A percentile compares a stretch with the other conserved stretches of the same genome.
Conservation (phyloP, 2,797 vertebrate genomes). For the Nyctalus aviator region DNA sequence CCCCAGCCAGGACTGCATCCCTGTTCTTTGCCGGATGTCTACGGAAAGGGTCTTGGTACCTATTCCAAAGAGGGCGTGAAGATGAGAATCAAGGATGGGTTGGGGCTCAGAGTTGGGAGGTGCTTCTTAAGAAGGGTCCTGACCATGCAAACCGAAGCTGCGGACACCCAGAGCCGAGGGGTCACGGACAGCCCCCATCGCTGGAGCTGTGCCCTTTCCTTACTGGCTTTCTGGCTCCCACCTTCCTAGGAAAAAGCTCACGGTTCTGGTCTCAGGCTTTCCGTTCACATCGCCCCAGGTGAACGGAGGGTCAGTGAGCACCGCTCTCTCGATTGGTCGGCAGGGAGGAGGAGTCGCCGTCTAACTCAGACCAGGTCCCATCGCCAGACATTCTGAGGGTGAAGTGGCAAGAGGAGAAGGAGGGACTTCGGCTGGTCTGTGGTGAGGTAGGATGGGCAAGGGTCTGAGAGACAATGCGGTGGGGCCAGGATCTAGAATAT, state of each 20-base stretch:
- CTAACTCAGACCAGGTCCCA: not conserved
- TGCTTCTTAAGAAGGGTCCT: slow-evolving; percentile 8
- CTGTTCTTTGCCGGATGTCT: not conserved
- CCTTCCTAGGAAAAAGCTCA: not conserved
- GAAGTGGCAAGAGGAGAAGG: slow-evolving; percentile 76
- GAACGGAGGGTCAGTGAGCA: not conserved
- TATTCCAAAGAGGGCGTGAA: not conserved
- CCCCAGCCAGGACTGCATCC: too few species aligned
- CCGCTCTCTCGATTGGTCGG: slow-evolving; percentile 62
- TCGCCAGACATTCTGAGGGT: slow-evolving; percentile 74
- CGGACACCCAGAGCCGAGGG: not conserved
- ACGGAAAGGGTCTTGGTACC: not conserved
- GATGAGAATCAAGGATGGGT: not conserved
- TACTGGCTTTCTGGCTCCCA: slow-evolving; percentile 18
- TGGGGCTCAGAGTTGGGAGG: not conserved
- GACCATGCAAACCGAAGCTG: not conserved
- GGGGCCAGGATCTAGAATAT: not conserved
- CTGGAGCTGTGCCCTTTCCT: slow-evolving; percentile 35
- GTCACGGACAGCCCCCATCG: not conserved
- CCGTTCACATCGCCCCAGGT: not conserved
- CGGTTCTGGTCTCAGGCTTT: not conserved
- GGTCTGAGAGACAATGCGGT: not conserved
- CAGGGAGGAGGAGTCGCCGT: slow-evolving; percentile 75
- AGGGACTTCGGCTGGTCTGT: slow-evolving; percentile 84
- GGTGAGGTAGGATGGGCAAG: slow-evolving; percentile 88